Evolutionary conservation across 2,888 invertebrate species (phyloP), one percentile per base, ranked within the genome.

Genomic region (Acrocyrtus sp.): DNA sequence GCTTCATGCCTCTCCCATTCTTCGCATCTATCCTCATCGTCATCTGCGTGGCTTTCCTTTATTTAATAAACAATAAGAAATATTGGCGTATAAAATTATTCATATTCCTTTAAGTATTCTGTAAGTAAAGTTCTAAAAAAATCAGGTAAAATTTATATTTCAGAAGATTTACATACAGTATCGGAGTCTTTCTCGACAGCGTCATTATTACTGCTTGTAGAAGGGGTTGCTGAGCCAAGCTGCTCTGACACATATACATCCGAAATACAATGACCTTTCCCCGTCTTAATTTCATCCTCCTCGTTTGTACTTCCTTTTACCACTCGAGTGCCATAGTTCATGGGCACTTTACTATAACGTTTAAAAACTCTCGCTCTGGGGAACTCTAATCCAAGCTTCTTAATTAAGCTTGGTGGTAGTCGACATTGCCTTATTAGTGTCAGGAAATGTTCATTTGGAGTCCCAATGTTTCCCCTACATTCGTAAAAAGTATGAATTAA

Each of bases 401-500:
- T 82, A 12, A 87, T 86, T 3, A 87, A 74, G 17, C 81, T 82
- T 5, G 85, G 83, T 12, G 87, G 86, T 27, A 87, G 81, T 65
- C 83, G 77, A 78, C 87, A 87, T 26, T 83, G 81, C 41, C 82
- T 81, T 3, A 88, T 88, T 41, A 84, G 81, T 8, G 83, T 81
- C 57, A 87, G 76, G 79, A 88, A 87, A 70, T 84, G 81, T 29
- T 77, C 79, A 8, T 86, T 86, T 2, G 86, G 85, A 2, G 88
- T 88, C 4, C 88, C 88, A 43, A 88, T 87, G 82, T 88, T 88
- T 26, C 88, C 88, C 72, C 86, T 72, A n/a, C n/a, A n/a, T n/a
- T n/a, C n/a, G n/a, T n/a, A 43, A 43, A 61, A 65, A 19, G 17
- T n/a, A 26, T 19, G 22, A 53, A 53, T 26, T 27, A 17, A n/a